Base-by-base conservation (phyloP, 2,888 invertebrate species). In the Hypsopygia costalis region DNA sequence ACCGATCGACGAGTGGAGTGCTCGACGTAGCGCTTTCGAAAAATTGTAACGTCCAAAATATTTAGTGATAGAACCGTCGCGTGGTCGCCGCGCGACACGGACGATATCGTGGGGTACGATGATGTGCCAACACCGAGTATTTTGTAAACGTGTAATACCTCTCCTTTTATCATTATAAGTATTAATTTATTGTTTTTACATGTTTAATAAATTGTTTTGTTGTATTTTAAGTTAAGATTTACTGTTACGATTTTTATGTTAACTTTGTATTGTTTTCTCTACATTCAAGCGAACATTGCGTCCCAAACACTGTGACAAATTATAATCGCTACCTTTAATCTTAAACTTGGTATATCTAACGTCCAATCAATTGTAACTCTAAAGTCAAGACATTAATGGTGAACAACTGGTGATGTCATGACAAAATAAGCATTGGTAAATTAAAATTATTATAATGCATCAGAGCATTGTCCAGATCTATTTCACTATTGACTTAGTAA, bases 21-120 rank as follows among this genome's bases (percentile, higher is more conserved):
- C 40, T 50, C 47, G 47, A 16, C 4, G 44, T 44, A 46, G 49
- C 46, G n/a, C n/a, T 50, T 43, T 53, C 51, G 49, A 48, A 25
- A 22, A 48, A 51, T 40, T 43, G 51, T 61, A 41, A 50, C 62
- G 62, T 59, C 62, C 62, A 59, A 56, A 48, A 46, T 52, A 40
- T 50, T 46, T 8, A 30, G 29, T 3, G 29, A n/a, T 11, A 22
- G 25, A 8, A 25, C 1, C 22, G 12, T 21, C 10, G 37, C 37
- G 11, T 31, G n/a, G n/a, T n/a, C n/a, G n/a, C n/a, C n/a, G n/a
- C n/a, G n/a, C n/a, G n/a, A n/a, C n/a, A 6, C 30, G 30, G 11
- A 31, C 11, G 7, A 12, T 30, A 12, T 12, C 33, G 25, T 7
- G 12, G 12, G 53, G 60, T 47, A 56, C 60, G 42, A 37, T 30